Evolutionary conservation across 2,113 vertebrate species (phyloP), one percentile per base, ranked within the genome.

Genomic region (Menura novaehollandiae): DNA sequence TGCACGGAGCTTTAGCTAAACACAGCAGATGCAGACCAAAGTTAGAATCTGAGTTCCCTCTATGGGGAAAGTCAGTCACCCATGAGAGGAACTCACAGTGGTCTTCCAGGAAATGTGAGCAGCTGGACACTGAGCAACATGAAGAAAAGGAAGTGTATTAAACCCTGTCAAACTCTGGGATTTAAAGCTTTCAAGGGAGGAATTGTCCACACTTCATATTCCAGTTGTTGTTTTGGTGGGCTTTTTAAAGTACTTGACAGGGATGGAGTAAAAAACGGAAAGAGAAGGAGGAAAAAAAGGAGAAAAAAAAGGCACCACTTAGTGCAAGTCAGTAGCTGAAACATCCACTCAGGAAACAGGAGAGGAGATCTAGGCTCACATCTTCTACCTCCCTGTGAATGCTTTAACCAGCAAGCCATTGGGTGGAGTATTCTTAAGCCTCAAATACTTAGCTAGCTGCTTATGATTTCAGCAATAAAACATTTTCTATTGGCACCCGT

Each of bases 351-450:
- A 47, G n/a, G 11, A 55, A 44, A n/a, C 16, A 47, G 49, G n/a
- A 91, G 14, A 76, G 46, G 46, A 91, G 21, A 74, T 37, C 23
- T 59, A n/a, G 0, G 0, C 56, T 88, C 56, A 28, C 17, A 41
- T 44, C 47, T 82, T 88, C 49, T 24, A 28, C 28, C 44, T 89
- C 15, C 21, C 32, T 71, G 21, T 47, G 64, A 89, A 89, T 6
- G 1, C 58, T 71, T 72, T 87, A 93, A 84, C 35, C 64, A 89
- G 52, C 15, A 63, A 94, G 56, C 26, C 9, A 4, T 78, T 85
- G 86, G 76, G 89, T 92, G 94, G 73, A 81, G 60, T 52, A n/a
- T 63, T 74, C 47, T 92, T 95, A 95, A 95, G 68, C 80, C 60
- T 22, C 15, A 87, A 71, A 77, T 74, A 81, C 59, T 86, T 84